Percentiles rank a stretch among this genome's conserved stretches.
Conservation (phyloP, 2,797 vertebrate species). For the Acanthurus tractus region DNA sequence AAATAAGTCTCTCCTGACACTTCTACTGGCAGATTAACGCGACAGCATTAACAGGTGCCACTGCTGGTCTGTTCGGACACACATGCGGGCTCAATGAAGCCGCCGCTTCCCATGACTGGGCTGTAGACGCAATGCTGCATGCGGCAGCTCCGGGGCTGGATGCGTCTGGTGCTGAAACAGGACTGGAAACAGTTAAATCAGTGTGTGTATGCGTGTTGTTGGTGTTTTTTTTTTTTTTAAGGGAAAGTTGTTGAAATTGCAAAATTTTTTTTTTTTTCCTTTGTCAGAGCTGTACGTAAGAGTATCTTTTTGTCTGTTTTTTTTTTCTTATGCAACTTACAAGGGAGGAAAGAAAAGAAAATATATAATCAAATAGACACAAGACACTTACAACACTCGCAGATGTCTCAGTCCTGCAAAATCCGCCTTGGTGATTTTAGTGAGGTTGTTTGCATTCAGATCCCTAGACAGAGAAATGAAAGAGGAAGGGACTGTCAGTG, state of each 20-base stretch:
- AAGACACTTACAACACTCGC: slow-evolving; percentile 94
- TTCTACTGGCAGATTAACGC: slow-evolving; percentile 81
- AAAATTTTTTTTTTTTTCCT: slow-evolving; percentile 1
- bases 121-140: slow-evolving; percentile 66
- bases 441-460: slow-evolving; percentile 98
- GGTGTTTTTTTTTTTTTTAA: neutral
- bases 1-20: slow-evolving; percentile 83
- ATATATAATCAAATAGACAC: neutral
- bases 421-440: slow-evolving; percentile 96
- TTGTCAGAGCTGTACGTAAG: slow-evolving; percentile 8
- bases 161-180: slow-evolving; percentile 31
- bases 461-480: slow-evolving; percentile 86
- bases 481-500: slow-evolving; percentile 8
- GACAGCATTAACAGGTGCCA: slow-evolving; percentile 82
- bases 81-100: slow-evolving; percentile 26
- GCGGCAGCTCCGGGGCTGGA: slow-evolving; percentile 56
- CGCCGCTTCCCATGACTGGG: slow-evolving; percentile 30
- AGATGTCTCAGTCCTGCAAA: slow-evolving; percentile 95
- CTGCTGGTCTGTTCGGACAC: slow-evolving; percentile 56
- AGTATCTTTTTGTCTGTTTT: slow-evolving; percentile 1
- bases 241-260: slow-evolving; percentile 16
- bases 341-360: neutral
- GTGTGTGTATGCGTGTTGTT: neutral
- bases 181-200: slow-evolving; percentile 34
- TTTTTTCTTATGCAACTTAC: slow-evolving; percentile 2